A percentile compares a stretch with the other conserved stretches of the same genome.
phyloP scores from a whole-genome alignment of 2,113 vertebrate species.

The Pterophyllum scalare region DNA sequence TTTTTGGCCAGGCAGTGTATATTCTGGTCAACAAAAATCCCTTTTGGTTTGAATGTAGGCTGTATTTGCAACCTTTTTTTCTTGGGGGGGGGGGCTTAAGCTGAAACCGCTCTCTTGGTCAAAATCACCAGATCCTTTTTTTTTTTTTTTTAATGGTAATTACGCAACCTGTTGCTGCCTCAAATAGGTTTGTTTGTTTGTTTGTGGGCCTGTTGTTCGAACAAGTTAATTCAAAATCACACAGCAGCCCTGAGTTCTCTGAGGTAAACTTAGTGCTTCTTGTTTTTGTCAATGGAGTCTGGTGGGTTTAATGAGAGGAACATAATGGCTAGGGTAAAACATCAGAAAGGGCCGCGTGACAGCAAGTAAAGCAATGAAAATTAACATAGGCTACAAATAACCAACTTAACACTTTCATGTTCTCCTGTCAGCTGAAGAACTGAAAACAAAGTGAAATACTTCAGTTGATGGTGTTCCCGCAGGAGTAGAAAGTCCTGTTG shows the following conservation, averaged over 20 bases:
- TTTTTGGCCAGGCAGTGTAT: too few species aligned
- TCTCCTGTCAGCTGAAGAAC: neutral
- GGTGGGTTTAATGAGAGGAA: neutral
- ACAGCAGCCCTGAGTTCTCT: neutral
- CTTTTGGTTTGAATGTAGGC: too few species aligned
- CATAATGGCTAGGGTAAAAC: neutral
- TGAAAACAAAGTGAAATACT: slow-evolving; percentile 1
- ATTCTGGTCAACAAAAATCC: too few species aligned
- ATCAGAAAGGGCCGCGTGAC: neutral
- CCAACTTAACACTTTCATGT: neutral
- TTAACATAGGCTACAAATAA: neutral
- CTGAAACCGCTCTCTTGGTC: too few species aligned
- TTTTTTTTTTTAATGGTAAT: too few species aligned
- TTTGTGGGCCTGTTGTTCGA: neutral
- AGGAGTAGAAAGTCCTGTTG: neutral
- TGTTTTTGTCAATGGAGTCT: neutral
- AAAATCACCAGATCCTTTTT: too few species aligned
- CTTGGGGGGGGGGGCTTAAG: too few species aligned
- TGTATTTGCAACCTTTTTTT: too few species aligned
- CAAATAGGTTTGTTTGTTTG: neutral
- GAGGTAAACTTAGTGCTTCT: neutral
- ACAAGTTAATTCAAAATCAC: too few species aligned
- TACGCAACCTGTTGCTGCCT: neutral
- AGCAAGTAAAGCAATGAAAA: neutral
- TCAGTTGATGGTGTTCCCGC: neutral